Evolutionary conservation across 2,113 vertebrate species (phyloP).

Genomic region (Heptranchias perlo): DNA sequence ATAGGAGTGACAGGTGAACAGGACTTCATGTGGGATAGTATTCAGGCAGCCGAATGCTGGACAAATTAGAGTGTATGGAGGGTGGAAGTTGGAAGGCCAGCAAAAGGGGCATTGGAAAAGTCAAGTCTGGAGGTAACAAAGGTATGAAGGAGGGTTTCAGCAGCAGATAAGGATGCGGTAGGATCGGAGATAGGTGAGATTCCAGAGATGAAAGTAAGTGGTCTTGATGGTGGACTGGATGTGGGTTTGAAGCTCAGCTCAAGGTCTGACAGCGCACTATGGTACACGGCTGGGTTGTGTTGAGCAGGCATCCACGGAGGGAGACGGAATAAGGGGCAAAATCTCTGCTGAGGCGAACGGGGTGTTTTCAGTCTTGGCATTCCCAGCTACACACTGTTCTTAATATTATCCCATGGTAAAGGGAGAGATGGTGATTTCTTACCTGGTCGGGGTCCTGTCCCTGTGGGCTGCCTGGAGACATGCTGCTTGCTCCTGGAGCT

Average conservation of each 20-base stretch:
- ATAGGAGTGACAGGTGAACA: no score
- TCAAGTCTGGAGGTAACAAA: neutral
- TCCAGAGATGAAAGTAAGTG: neutral
- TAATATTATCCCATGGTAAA: neutral
- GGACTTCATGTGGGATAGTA: neutral
- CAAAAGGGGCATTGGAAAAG: neutral
- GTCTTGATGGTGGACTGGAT: neutral
- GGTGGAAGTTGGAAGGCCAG: neutral
- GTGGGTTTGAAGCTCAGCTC: neutral
- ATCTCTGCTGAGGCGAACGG: neutral
- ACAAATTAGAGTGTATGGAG: neutral
- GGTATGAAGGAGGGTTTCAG: neutral
- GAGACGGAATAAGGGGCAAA: neutral
- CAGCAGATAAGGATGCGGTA: neutral
- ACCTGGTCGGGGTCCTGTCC: constrained; percentile 82
- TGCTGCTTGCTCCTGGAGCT: constrained; percentile 61
- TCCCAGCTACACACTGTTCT: neutral
- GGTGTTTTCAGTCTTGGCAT: neutral
- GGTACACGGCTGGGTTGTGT: neutral
- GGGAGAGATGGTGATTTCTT: constrained; percentile 42
- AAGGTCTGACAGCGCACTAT: neutral
- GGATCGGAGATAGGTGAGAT: neutral
- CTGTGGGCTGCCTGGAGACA: constrained; percentile 62
- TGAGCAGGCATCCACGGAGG: neutral
- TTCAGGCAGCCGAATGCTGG: neutral